Conservation (phyloP, 2,797 vertebrate genomes). For the Xenopus petersii region DNA sequence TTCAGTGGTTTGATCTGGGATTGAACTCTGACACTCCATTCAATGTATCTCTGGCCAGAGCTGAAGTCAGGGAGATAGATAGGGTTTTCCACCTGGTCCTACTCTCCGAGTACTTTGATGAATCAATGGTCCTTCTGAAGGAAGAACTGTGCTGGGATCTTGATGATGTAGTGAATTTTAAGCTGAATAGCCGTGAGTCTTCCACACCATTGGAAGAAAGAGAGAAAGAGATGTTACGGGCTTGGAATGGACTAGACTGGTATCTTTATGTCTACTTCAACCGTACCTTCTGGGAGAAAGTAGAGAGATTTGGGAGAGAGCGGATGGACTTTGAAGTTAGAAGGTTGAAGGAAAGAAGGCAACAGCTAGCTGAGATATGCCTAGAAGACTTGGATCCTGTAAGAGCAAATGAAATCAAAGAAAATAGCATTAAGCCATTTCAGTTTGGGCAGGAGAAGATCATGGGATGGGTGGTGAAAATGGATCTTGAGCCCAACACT, state of each 20-base stretch:
- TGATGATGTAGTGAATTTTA: conserved; percentile 81
- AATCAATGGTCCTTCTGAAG: conserved; percentile 85
- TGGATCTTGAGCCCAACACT: conserved; percentile 68
- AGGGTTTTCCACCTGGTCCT: conserved; percentile 67
- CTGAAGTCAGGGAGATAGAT: conserved; percentile 61
- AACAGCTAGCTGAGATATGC: conserved; percentile 69
- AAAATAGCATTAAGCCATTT: conserved; percentile 78
- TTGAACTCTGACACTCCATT: conserved; percentile 73
- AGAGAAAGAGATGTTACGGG: conserved; percentile 59
- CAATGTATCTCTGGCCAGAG: conserved; percentile 40
- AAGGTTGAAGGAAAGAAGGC: conserved; percentile 65
- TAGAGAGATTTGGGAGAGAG: conserved; percentile 68
- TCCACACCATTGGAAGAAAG: conserved; percentile 16
- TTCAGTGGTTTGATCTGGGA: conserved; percentile 88
- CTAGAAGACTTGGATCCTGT: conserved; percentile 75
- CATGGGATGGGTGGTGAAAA: conserved; percentile 77
- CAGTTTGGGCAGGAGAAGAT: conserved; percentile 82
- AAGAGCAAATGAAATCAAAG: conserved; percentile 74
- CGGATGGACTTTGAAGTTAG: conserved; percentile 73
- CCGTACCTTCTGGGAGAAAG: conserved; percentile 77
- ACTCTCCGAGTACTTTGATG: conserved; percentile 79
- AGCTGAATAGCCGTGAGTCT: conserved; percentile 73
- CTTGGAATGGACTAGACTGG: conserved; percentile 87
- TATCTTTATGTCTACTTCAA: conserved; percentile 82
- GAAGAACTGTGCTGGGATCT: conserved; percentile 85